Percentiles rank a stretch among this genome's conserved stretches.
Evolutionary conservation across 2,888 invertebrate genomes (phyloP).

Genomic region (Aromia moschata): DNA sequence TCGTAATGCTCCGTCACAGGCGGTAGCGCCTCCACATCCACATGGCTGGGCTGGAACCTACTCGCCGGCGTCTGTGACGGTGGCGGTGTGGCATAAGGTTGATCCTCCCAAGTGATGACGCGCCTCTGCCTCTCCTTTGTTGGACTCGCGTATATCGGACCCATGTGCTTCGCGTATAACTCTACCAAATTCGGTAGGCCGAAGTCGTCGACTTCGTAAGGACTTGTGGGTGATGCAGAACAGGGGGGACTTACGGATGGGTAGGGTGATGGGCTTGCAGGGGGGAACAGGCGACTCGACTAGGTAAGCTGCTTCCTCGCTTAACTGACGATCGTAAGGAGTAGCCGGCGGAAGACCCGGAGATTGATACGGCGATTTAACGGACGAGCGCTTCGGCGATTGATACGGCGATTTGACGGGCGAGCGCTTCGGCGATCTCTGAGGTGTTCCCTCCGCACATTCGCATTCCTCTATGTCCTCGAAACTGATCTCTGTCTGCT

Average conservation of each 20-base stretch:
- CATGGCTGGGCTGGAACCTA: neutral
- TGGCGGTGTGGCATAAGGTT: neutral
- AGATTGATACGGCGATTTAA: neutral
- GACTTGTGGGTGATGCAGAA: neutral
- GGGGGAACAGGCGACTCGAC: neutral
- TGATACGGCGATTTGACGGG: neutral
- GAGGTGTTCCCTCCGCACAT: neutral
- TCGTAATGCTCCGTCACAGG: neutral
- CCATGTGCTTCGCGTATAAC: slow-evolving; percentile 12
- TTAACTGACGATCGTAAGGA: neutral
- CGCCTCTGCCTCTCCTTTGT: slow-evolving; percentile 3
- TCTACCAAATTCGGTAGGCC: slow-evolving; percentile 12
- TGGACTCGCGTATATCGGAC: slow-evolving; percentile 9
- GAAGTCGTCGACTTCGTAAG: neutral
- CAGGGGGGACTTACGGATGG: neutral
- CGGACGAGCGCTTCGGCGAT: neutral
- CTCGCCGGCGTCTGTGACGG: neutral
- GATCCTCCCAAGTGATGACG: slow-evolving; percentile 1
- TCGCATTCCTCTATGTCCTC: neutral
- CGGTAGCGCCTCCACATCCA: slow-evolving; percentile 1
- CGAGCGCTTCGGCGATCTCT: slow-evolving; percentile 9
- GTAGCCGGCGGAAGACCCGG: neutral
- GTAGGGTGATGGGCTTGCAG: neutral
- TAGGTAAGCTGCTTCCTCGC: neutral
- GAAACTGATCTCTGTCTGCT: neutral